Percentiles rank a stretch among this genome's conserved stretches.
phyloP scores from a whole-genome alignment of 2,113 vertebrate species.

The Dicrurus megarhynchus region DNA sequence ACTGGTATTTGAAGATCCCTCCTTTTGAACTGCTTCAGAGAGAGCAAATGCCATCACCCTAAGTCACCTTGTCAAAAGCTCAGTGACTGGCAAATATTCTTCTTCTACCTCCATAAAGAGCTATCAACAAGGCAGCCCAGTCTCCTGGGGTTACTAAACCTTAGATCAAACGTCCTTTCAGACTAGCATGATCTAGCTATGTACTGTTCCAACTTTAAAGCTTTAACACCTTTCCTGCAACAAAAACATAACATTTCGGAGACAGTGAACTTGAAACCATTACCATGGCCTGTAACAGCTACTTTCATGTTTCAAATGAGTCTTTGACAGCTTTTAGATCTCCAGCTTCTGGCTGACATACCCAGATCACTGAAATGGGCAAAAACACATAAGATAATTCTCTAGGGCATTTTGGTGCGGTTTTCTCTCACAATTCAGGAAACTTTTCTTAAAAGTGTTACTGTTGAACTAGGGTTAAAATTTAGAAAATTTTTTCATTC shows the following conservation, averaged over 20 bases:
- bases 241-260: not conserved
- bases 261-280: not conserved
- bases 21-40: not conserved
- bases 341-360: not conserved
- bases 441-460: not conserved
- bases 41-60: not conserved
- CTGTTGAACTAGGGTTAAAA: not conserved
- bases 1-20: not conserved
- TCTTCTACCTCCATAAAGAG: not conserved
- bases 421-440: not conserved
- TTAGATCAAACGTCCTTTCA: not conserved
- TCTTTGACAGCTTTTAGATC: not conserved
- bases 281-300: not conserved
- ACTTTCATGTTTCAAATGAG: not conserved
- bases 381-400: not conserved
- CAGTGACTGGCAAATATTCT: not conserved
- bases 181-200: not conserved
- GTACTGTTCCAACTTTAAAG: not conserved
- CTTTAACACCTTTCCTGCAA: not conserved
- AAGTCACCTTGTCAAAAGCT: not conserved
- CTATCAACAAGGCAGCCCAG: not conserved
- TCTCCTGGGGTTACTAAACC: not conserved
- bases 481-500: not conserved
- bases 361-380: not conserved
- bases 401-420: not conserved